These are phyloP conservation scores for Rissa tridactyla DNA, from an alignment of 2,113 vertebrate species.

Conservation along the genomic window DNA sequence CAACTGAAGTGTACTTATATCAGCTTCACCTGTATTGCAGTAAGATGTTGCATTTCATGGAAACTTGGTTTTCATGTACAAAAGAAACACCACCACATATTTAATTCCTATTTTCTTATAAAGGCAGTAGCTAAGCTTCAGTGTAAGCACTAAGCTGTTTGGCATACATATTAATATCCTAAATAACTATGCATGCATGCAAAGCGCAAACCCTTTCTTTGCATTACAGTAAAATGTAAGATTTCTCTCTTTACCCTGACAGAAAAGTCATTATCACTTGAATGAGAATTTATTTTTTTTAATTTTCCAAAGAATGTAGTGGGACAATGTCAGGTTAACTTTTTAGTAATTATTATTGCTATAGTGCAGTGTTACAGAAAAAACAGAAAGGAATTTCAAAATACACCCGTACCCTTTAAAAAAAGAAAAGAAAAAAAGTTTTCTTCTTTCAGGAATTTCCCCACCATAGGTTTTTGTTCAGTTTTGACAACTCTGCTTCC, in stretches of 20 bases:
- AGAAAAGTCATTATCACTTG: neutral
- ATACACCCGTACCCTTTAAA: neutral
- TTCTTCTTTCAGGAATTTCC: neutral
- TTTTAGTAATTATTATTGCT: neutral
- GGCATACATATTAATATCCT: slow-evolving; percentile 27
- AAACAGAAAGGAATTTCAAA: neutral
- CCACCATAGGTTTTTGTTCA: neutral
- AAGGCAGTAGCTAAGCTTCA: slow-evolving; percentile 46
- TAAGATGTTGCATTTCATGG: neutral
- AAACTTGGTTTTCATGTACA: slow-evolving; percentile 21
- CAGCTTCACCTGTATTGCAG: neutral
- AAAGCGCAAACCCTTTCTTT: slow-evolving; percentile 72
- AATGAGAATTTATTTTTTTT: neutral
- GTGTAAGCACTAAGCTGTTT: slow-evolving; percentile 28
- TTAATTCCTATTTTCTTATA: neutral
- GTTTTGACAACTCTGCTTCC: neutral
- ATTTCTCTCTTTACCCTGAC: neutral
- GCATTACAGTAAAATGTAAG: slow-evolving; percentile 31
- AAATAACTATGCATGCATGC: slow-evolving; percentile 66
- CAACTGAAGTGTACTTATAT: neutral
- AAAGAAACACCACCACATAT: slow-evolving; percentile 27
- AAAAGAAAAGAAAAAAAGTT: neutral
- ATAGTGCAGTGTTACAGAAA: neutral
- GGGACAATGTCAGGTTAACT: slow-evolving; percentile 33
- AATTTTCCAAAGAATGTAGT: neutral